phyloP scores from a whole-genome alignment of 1,140 invertebrate genomes.

The Dolichoris vasculosae region DNA sequence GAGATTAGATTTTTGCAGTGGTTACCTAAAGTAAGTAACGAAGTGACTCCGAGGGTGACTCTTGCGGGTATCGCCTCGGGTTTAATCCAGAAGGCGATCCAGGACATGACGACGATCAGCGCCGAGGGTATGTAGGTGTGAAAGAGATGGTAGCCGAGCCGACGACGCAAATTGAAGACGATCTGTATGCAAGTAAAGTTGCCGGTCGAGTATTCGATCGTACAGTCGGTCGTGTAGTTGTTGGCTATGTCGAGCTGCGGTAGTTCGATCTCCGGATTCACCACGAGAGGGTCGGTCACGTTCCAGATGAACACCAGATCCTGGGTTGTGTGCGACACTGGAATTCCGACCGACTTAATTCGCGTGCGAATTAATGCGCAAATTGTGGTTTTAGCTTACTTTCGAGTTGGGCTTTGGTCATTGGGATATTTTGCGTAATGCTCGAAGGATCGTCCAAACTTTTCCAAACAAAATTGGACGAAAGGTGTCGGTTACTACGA shows the following conservation, averaged over 20 bases:
- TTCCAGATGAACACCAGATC: conserved; percentile 92
- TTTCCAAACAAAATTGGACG: no score
- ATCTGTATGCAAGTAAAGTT: conserved; percentile 92
- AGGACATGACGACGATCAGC: conserved; percentile 93
- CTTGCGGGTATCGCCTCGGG: conserved; percentile 90
- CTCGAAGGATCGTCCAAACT: no score
- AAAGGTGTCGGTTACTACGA: no score
- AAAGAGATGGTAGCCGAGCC: conserved; percentile 91
- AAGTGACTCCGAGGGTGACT: conserved; percentile 88
- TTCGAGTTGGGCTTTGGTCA: no score
- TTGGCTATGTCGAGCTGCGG: conserved; percentile 91
- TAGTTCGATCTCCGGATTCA: conserved; percentile 89
- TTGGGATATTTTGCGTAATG: no score
- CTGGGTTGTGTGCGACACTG: conserved; percentile 89
- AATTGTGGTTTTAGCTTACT: no score
- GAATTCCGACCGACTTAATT: background rate
- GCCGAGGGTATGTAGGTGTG: conserved; percentile 94
- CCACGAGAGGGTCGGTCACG: conserved; percentile 88
- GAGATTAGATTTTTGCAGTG: background rate
- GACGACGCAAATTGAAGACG: conserved; percentile 86
- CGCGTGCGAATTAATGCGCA: no score
- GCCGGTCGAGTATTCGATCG: conserved; percentile 90
- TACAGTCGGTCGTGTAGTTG: conserved; percentile 91
- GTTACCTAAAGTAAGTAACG: conserved; percentile 85
- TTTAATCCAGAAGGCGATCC: conserved; percentile 96